Percentiles rank a stretch among this genome's conserved stretches.
These are phyloP conservation scores for Eriosoma lanigerum DNA, from an alignment of 1,140 invertebrate species.

Conservation along the genomic window DNA sequence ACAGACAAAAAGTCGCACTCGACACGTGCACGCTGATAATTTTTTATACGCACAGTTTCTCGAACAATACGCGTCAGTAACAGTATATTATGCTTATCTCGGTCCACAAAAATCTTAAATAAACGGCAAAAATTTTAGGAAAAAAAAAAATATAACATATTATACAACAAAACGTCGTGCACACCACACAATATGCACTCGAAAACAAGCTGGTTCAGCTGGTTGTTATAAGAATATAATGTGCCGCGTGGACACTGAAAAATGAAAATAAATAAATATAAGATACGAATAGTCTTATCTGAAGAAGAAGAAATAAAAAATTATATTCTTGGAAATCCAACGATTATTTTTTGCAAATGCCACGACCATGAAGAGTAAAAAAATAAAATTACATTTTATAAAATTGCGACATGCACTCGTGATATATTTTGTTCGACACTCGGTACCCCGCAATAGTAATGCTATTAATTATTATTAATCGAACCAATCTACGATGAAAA, in stretches of 20 bases:
- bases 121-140: slow-evolving; percentile 22
- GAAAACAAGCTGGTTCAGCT: slow-evolving; percentile 7
- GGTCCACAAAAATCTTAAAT: slow-evolving; percentile 10
- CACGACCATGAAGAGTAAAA: too few relatives aligned
- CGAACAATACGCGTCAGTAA: slow-evolving; percentile 8
- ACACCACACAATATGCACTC: background rate
- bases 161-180: background rate
- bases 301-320: background rate
- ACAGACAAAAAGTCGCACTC: slow-evolving; percentile 41
- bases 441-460: background rate
- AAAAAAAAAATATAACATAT: background rate
- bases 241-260: background rate
- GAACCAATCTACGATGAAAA: too few relatives aligned
- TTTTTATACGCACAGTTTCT: slow-evolving; percentile 18
- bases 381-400: background rate
- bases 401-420: too few relatives aligned
- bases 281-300: slow-evolving; percentile 7
- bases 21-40: slow-evolving; percentile 46
- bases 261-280: background rate
- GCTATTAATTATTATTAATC: too few relatives aligned
- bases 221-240: background rate
- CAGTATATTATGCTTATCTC: slow-evolving; percentile 9
- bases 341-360: slow-evolving; percentile 12
- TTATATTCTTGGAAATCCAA: background rate
- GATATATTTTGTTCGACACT: too few relatives aligned